Evolutionary conservation across 2,113 vertebrate genomes (phyloP), one percentile per base, ranked within the genome.

Genomic region (Athene noctua): DNA sequence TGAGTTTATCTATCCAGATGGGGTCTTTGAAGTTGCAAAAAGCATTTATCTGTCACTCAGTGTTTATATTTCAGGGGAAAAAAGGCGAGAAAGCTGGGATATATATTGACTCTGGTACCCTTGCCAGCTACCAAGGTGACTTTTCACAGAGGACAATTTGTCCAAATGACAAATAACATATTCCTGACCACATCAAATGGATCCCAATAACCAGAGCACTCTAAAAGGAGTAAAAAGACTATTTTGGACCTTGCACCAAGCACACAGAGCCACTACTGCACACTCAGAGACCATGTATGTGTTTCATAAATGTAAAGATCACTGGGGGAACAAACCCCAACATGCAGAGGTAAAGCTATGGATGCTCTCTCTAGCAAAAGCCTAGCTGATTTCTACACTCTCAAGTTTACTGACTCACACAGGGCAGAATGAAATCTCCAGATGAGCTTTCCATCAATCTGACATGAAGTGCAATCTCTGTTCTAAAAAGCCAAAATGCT

Each of bases 391-490:
- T 92, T 92, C 66, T 66, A 40, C 20, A 55, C 42, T 62, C 22
- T 80, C 17, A 65, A 34, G 32, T 91, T 96, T 82, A 86, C 86
- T 59, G 49, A 46, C 26, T 88, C 44, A 51, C 6, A 5, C 15
- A 65, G 10, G n/a, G 51, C 15, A 77, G 54, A 90, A 83, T 71
- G 36, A 91, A 87, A 77, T 62, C 46, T 85, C 0, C 0, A 87
- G 89, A 92, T 79, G 70, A 77, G 68, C 70, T 91, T 80, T 92
- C 46, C 87, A 79, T 94, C 92, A 92, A 10, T 25, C 68, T 92
- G 78, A 94, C 86, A 73, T 25, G 62, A 94, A 85, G 91, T 58
- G 51, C 80, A 85, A 75, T 89, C 51, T 94, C 66, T 77, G 38
- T 21, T 82, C 55, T 81, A 82, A 91, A 92, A 87, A 78, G 30